phyloP scores from a whole-genome alignment of 1,140 invertebrate genomes.

The Papilio machaon region DNA sequence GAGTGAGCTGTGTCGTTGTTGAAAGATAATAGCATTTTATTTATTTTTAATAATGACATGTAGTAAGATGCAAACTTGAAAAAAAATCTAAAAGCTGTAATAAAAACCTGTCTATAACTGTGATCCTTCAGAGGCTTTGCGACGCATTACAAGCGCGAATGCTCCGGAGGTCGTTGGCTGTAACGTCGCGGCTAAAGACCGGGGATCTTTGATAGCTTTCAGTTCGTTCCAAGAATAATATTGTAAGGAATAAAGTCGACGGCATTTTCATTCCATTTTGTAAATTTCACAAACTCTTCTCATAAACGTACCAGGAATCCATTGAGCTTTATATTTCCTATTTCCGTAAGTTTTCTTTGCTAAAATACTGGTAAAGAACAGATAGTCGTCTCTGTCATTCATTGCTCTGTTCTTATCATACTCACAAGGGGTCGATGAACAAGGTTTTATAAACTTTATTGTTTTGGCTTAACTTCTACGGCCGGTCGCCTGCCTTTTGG shows the following conservation, averaged over 20 bases:
- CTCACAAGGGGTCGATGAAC: too few relatives aligned
- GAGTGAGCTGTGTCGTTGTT: too few relatives aligned
- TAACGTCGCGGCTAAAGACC: not conserved
- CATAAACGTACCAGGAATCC: not conserved
- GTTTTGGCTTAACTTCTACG: too few relatives aligned
- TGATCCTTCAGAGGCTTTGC: not conserved
- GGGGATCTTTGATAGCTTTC: conserved; percentile 3
- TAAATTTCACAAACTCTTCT: too few relatives aligned
- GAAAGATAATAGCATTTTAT: too few relatives aligned
- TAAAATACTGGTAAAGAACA: too few relatives aligned
- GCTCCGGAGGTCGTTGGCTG: not conserved
- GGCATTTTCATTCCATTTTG: not conserved
- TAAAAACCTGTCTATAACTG: conserved; percentile 6
- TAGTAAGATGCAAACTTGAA: not conserved
- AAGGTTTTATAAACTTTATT: too few relatives aligned
- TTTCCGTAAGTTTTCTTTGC: too few relatives aligned
- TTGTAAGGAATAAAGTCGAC: not conserved
- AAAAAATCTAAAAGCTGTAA: conserved; percentile 15
- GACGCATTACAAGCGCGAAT: not conserved
- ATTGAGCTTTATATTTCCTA: not conserved
- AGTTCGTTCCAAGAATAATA: not conserved
- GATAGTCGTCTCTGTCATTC: too few relatives aligned
- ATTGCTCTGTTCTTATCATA: too few relatives aligned
- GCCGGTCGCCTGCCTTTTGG: too few relatives aligned
- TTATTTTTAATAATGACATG: not conserved